Conservation (phyloP, 2,888 invertebrate species). For the Oeneis ivallda region DNA sequence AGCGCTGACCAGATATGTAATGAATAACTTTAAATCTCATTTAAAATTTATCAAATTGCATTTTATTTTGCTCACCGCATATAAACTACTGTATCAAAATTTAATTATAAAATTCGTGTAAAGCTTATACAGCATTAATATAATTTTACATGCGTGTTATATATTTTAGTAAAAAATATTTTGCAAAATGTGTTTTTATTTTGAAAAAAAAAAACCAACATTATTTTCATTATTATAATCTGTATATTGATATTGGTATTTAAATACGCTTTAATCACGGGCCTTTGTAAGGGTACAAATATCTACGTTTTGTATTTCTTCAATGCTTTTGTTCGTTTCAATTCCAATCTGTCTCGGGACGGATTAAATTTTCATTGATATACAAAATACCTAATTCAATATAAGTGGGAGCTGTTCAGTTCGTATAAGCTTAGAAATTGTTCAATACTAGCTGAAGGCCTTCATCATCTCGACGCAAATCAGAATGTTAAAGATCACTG, state of each 20-base stretch:
- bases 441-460: background rate
- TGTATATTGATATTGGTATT: conserved; percentile 17
- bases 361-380: conserved; percentile 43
- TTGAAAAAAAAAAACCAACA: background rate
- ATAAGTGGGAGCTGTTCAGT: conserved; percentile 10
- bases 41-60: conserved; percentile 34
- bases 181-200: background rate
- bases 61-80: conserved; percentile 19
- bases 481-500: background rate
- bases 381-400: conserved; percentile 33
- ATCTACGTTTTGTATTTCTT: conserved; percentile 31
- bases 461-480: background rate
- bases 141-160: background rate
- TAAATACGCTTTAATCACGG: conserved; percentile 43
- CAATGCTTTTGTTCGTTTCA: conserved; percentile 53
- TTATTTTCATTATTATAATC: background rate
- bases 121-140: conserved; percentile 1
- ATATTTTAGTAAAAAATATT: background rate
- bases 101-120: background rate
- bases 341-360: conserved; percentile 52
- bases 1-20: conserved; percentile 28
- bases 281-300: conserved; percentile 47
- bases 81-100: conserved; percentile 8
- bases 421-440: background rate
- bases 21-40: conserved; percentile 38